Conservation (phyloP, 1,140 invertebrate genomes). For the Drosophila ficusphila region DNA sequence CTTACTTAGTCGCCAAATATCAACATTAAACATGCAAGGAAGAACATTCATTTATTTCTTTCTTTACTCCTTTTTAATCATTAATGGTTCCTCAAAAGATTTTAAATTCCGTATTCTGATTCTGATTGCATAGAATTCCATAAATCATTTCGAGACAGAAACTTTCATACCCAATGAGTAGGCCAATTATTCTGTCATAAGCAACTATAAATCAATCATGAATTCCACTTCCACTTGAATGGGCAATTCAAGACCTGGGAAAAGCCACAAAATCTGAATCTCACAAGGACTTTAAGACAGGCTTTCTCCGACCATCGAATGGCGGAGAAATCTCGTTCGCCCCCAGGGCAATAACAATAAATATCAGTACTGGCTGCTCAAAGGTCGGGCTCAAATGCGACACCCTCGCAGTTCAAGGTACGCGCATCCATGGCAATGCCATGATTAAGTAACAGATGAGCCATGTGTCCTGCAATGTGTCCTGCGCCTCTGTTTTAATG, state of each 20-base stretch:
- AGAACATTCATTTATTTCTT: too few species aligned
- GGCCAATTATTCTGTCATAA: slow-evolving; percentile 21
- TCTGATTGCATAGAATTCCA: too few species aligned
- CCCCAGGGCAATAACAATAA: slow-evolving; percentile 43
- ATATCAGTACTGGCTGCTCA: slow-evolving; percentile 38
- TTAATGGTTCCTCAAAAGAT: too few species aligned
- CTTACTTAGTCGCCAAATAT: too few species aligned
- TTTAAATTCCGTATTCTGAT: too few species aligned
- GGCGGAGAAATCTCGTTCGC: neutral
- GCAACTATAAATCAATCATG: slow-evolving; percentile 33
- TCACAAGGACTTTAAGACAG: slow-evolving; percentile 19
- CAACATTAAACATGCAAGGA: too few species aligned
- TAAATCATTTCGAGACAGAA: slow-evolving; percentile 5
- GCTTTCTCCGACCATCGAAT: neutral
- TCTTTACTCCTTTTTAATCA: too few species aligned
- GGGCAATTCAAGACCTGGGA: slow-evolving; percentile 14
- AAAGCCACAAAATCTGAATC: slow-evolving; percentile 23
- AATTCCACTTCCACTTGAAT: slow-evolving; percentile 21
- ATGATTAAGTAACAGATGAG: slow-evolving; percentile 81
- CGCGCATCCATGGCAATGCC: slow-evolving; percentile 77
- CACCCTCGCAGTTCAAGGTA: slow-evolving; percentile 45
- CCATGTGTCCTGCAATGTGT: slow-evolving; percentile 55
- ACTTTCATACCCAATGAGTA: neutral
- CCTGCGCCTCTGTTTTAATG: slow-evolving; percentile 18
- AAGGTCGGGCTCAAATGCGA: slow-evolving; percentile 27